phyloP scores from a whole-genome alignment of 2,113 vertebrate species.

The Arvicanthis niloticus region DNA sequence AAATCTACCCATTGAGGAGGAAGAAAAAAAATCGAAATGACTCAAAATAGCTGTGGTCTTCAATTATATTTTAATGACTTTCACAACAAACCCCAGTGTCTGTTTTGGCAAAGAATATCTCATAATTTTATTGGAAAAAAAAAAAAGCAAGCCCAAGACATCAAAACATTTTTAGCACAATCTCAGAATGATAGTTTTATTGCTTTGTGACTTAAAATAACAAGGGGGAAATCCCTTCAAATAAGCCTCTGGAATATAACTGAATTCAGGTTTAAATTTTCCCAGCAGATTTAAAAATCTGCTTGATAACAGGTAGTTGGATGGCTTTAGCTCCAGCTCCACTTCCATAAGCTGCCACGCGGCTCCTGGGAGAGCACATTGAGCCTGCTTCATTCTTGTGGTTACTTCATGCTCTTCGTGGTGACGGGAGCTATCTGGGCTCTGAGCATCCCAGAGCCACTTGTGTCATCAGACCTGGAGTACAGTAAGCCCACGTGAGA shows the following conservation, averaged over 20 bases:
- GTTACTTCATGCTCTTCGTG: background rate
- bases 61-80: conserved; percentile 77
- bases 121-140: conserved; percentile 79
- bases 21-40: conserved; percentile 54
- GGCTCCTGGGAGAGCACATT: background rate
- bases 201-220: conserved; percentile 71
- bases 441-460: background rate
- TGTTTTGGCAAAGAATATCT: conserved; percentile 73
- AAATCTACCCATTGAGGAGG: conserved; percentile 14
- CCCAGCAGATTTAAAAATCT: conserved; percentile 28
- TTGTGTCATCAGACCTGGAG: background rate
- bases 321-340: background rate
- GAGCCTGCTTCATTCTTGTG: background rate
- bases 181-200: conserved; percentile 69
- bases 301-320: background rate
- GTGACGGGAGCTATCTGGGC: background rate
- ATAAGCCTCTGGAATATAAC: conserved; percentile 50
- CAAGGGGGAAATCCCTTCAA: conserved; percentile 57
- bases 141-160: conserved; percentile 78
- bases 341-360: rapidly evolving
- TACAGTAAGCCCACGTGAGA: background rate
- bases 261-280: conserved; percentile 54
- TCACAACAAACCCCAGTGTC: conserved; percentile 78
- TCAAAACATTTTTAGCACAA: conserved; percentile 80
- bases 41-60: conserved; percentile 74